Evolutionary conservation across 2,113 vertebrate species (phyloP), one percentile per base, ranked within the genome.

Genomic region (Zapornia atra): DNA sequence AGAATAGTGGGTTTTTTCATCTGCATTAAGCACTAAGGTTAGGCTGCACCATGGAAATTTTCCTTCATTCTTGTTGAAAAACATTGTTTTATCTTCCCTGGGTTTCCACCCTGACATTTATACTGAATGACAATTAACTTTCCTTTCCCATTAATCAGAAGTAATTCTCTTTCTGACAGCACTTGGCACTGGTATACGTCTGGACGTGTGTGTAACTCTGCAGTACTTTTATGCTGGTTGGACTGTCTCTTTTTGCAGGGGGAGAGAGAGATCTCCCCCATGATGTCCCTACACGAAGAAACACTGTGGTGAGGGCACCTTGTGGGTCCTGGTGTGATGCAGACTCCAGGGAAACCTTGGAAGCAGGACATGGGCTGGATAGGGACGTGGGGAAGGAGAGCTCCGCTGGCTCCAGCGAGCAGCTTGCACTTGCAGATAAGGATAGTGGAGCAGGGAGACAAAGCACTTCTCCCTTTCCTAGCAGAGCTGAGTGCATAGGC

Each of bases 131-230:
- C 90, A 96, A 94, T 90, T 73, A 70, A 90, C 81, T 95, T 95
- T 93, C 57, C 79, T 65, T 92, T 95, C 82, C 60, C 57, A 70
- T 86, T 92, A 96, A 97, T 96, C 86, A 94, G 81, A 95, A 92
- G 57, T 83, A 85, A 90, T 93, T 94, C 82, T 69, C 81, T 44
- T 92, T 86, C 65, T 85, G 88, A 78, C 85, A 73, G 79, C 14
- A 1, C 66, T 86, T 93, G 86, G 71, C 75, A 42, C 61, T 17
- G 63, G 12, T 71, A 3, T 70, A 56, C 40, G 56, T 34, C 71
- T 82, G 91, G 34, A 61, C 0, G 1, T 15, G 64, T 25, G 70
- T 26, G 25, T n/a, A 57, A 38, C 77, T 57, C 81, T 53, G 83
- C 82, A 71, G 31, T 48, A 56, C 68, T 68, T 68, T 75, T 28